Base-by-base conservation (phyloP, 1,140 invertebrate genomes). In the Diachasma alloeum region DNA sequence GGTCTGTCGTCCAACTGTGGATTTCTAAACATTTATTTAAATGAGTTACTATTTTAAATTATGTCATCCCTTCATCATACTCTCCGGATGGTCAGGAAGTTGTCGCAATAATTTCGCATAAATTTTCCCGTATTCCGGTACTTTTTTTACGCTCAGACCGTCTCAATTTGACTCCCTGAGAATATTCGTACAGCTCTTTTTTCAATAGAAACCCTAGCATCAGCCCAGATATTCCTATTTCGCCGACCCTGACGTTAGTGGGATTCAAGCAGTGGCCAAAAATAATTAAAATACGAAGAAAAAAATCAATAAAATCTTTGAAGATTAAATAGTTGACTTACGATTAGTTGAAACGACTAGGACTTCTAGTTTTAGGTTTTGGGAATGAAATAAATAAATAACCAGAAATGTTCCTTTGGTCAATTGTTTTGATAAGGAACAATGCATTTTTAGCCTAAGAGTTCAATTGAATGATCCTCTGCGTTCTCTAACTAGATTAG, bases 401-500 rank as follows among this genome's bases (percentile, higher is more conserved):
- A n/a, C 48, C 48, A 19, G 17, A 53, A 53, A 53, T 53, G 59
- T 63, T 63, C 19, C 19, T 63, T 63, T 26, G 15, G 48, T 53
- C 48, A 53, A 53, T 19, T 42, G 39, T 56, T 63, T 63, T 63
- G 24, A 63, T 24, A 31, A 26, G 59, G 24, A 63, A 63, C 59
- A 63, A 31, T 63, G 59, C 59, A 63, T 63, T 63, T 56, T 8
- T 63, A 63, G 59, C 59, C 59, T 63, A 63, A 63, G 19, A 63
- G 59, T 63, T 63, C 59, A 63, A 63, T 63, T 26, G 24, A 63
- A 63, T 5, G 24, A 63, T 63, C 22, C 9, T 63, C 19, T 26
- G 59, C 59, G 24, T 63, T 63, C 19, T 63, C 19, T 63, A 24
- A 63, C 8, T 63, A 63, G 59, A 63, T 8, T 26, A 26, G 15